Evolutionary conservation across 2,113 vertebrate genomes (phyloP).

Genomic region (Vulpes vulpes): DNA sequence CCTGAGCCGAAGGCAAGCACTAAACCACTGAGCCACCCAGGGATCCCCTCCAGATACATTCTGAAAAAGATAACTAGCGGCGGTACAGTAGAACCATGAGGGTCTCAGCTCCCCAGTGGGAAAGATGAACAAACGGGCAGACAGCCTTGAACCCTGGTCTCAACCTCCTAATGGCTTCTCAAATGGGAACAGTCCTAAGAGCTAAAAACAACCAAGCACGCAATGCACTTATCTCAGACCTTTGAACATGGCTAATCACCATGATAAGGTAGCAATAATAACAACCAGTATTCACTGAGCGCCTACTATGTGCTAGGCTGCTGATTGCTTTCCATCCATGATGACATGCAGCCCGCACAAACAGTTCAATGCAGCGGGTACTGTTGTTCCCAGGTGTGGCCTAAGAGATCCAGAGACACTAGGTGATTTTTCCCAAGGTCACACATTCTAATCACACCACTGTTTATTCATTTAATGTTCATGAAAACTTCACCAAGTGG

Average conservation of each 20-base stretch:
- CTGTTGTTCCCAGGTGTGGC: neutral
- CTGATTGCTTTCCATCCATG: neutral
- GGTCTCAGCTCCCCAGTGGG: neutral
- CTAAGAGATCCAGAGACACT: neutral
- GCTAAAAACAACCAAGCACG: neutral
- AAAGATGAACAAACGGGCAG: neutral
- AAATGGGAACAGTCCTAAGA: neutral
- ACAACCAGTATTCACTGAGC: neutral
- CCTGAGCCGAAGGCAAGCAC: no score
- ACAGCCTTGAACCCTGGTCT: neutral
- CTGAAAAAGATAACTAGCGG: neutral
- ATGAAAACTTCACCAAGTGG: neutral
- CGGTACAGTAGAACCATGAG: no score
- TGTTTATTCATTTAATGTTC: neutral
- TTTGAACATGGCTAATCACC: neutral
- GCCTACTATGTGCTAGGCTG: neutral
- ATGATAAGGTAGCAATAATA: neutral
- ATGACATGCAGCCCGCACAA: no score
- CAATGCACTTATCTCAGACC: neutral
- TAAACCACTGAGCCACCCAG: no score
- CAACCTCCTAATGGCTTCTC: neutral
- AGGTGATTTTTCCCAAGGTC: neutral
- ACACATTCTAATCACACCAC: neutral
- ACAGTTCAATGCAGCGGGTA: accelerated
- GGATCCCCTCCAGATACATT: neutral